phyloP scores from a whole-genome alignment of 53 echinoderm and acorn worm species.

The Crossaster papposus region DNA sequence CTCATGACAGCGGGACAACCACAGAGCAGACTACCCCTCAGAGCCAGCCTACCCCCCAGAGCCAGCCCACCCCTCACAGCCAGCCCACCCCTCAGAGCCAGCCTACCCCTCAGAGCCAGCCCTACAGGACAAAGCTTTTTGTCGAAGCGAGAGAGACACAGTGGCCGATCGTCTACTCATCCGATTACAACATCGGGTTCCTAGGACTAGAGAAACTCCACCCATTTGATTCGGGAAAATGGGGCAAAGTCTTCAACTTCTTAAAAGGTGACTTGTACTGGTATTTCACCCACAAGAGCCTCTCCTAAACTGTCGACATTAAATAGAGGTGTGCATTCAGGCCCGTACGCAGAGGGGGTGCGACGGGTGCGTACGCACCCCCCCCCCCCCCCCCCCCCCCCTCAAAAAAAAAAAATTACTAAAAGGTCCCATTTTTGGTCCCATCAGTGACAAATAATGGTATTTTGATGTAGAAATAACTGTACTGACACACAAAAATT shows the following conservation, averaged over 20 bases:
- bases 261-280: conserved; percentile 66
- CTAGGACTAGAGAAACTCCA: conserved; percentile 96
- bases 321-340: too few species aligned
- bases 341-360: too few species aligned
- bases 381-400: too few species aligned
- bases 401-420: too few species aligned
- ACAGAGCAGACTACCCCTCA: too few species aligned
- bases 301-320: too few species aligned
- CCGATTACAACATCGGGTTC: conserved; percentile 94
- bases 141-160: conserved; percentile 69
- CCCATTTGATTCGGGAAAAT: conserved; percentile 97
- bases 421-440: too few species aligned
- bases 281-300: background rate
- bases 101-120: conserved; percentile 23
- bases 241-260: conserved; percentile 90
- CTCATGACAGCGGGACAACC: background rate
- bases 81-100: conserved; percentile 36
- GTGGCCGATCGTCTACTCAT: conserved; percentile 94
- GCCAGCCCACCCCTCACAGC: conserved; percentile 32
- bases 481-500: too few species aligned
- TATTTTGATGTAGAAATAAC: too few species aligned
- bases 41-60: background rate
- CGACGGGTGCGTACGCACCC: too few species aligned
- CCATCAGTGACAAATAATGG: too few species aligned
- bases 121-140: conserved; percentile 66